Percentiles rank a stretch among this genome's conserved stretches.
These are phyloP conservation scores for Hycleus cichorii DNA, from an alignment of 1,140 invertebrate genomes.

Conservation along the genomic window DNA sequence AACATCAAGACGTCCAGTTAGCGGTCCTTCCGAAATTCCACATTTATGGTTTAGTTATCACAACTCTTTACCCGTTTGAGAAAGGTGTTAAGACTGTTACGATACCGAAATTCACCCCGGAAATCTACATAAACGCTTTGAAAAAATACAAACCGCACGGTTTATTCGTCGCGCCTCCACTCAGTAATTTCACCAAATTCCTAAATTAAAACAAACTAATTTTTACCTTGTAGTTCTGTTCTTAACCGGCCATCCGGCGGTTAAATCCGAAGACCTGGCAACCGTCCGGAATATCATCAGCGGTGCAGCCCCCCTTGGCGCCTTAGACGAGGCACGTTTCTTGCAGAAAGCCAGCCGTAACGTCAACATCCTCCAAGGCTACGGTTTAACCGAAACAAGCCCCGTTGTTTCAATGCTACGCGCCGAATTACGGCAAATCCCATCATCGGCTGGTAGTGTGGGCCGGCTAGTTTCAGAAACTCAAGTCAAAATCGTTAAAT, in stretches of 20 bases:
- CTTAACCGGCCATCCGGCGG: conserved; percentile 3
- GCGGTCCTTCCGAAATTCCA: conserved; percentile 75
- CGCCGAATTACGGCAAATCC: conserved; percentile 37
- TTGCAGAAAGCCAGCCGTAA: conserved; percentile 5
- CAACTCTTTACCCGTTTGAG: conserved; percentile 50
- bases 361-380: conserved; percentile 42
- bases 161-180: conserved; percentile 52
- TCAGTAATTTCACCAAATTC: conserved; percentile 35
- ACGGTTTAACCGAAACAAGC: conserved; percentile 59
- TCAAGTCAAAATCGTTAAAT: conserved; percentile 55
- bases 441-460: conserved; percentile 45
- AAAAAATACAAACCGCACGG: conserved; percentile 47
- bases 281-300: conserved; percentile 47
- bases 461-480: conserved; percentile 55
- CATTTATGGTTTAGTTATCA: conserved; percentile 63
- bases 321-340: conserved; percentile 37
- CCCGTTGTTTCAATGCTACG: conserved; percentile 40
- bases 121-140: conserved; percentile 50
- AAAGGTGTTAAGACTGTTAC: conserved; percentile 60
- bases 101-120: conserved; percentile 64
- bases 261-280: conserved; percentile 4
- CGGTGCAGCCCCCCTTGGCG: conserved; percentile 62
- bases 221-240: conserved; percentile 6
- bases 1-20: conserved; percentile 49
- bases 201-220: conserved; percentile 18